Base-by-base conservation (phyloP, 2,888 invertebrate genomes). In the Portevinia maculata region DNA sequence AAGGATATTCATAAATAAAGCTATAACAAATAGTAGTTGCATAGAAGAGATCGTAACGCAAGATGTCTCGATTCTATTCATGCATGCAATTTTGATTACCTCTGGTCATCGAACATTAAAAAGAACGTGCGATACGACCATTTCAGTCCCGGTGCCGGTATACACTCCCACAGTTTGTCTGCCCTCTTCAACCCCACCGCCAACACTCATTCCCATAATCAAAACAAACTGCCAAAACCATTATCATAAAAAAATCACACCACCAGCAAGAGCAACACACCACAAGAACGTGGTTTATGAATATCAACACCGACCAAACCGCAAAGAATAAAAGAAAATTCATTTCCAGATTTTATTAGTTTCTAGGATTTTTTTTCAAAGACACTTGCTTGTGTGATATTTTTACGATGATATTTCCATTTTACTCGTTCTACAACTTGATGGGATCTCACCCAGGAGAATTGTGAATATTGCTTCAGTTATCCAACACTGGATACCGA, bases 391-490 rank as follows among this genome's bases (percentile, higher is more conserved):
- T 9, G 19, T 32, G 73, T 48, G 84, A 84, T 84, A 79, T 79
- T 79, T 79, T 79, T 84, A 84, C 64, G 84, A 79, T 62, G 78
- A 84, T 84, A 84, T 84, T 84, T 84, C 73, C 83, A 84, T 84
- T 84, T 78, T 62, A 46, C 57, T 60, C 65, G 76, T 75, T 70
- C 70, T 50, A 62, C 78, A 83, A 73, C 67, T 83, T 83, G 83
- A 78, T 78, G 71, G 67, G 62, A 83, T 83, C 78, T 78, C 53
- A 73, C 83, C 83, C 83, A 37, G 6, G 83, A 83, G 83, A 78
- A 32, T 81, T 75, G 55, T 52, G 69, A 64, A 79, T 69, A 74
- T 79, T 79, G 69, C 64, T 67, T 55, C 64, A 64, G 57, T 52
- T 28, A 52, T 37, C 44, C 15, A 39, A 1, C 9, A 17, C 2